Base-by-base conservation (phyloP, 2,113 vertebrate genomes). In the Herpailurus yagouaroundi region DNA sequence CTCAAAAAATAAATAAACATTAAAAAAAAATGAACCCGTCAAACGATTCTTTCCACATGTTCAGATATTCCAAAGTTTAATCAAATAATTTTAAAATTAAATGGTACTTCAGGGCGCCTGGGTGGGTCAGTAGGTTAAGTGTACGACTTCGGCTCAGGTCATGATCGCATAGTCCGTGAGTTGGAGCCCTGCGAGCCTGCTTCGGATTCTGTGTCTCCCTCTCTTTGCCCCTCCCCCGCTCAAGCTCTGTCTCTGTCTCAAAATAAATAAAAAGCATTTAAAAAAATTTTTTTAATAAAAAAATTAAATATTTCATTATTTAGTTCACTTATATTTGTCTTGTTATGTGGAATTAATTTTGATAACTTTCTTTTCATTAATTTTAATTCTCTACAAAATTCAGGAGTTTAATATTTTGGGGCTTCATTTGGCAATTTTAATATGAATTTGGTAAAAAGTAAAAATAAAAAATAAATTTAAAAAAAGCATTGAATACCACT, bases 21-120 rank as follows among this genome's bases (percentile, higher is more conserved):
- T 45, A 9, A 1, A 45, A 9, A 45, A 36, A 64, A 66, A 68
- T 50, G 5, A 80, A 16, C 4, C 4, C 38, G 11, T 68, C 36
- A 57, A 95, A 86, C 0, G 2, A 95, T 73, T 89, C 31, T 89
- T 36, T 38, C 10, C 18, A 85, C 9, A 50, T 57, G 15, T 45
- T 4, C 18, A 64, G 21, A 50, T 73, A 86, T 31, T 64, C 14
- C 31, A 48, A 76, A 85, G 13, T 84, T 45, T n/a, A 77, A 29
- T 33, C 25, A 86, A 18, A 25, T 66, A 73, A 73, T 85, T 93
- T 97, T 73, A 48, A 50, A 48, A 69, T 88, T 16, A 74, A 82
- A 16, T 76, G 21, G 19, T 82, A 27, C 14, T 2, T 52, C 11
- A 79, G 45, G 7, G 45, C 45, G 1, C 45, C 45, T 45, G 45